These are phyloP conservation scores for Spheniscus humboldti DNA, from an alignment of 2,797 vertebrate genomes.

Conservation along the genomic window DNA sequence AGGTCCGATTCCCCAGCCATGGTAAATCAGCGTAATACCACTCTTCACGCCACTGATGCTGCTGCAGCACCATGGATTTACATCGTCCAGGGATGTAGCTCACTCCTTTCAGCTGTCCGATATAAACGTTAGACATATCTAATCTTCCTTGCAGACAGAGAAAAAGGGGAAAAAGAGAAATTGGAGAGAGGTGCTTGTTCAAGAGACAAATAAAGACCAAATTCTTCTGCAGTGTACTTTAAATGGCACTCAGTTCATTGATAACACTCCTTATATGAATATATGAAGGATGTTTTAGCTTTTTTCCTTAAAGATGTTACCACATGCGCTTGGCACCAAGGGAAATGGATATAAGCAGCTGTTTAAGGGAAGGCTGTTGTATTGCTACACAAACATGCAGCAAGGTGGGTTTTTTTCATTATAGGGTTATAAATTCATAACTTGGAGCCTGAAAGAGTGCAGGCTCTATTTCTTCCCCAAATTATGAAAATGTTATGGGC, in stretches of 20 bases:
- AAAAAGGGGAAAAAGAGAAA: background rate
- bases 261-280: background rate
- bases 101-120: background rate
- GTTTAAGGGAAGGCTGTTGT: background rate
- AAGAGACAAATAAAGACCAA: background rate
- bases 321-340: background rate
- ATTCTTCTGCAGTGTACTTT: background rate
- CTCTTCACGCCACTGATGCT: fast-evolving
- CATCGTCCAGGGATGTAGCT: background rate
- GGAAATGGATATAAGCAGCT: background rate
- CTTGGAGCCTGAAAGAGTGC: background rate
- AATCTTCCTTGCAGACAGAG: background rate
- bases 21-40: background rate
- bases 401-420: background rate
- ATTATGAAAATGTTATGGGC: background rate
- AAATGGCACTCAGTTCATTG: background rate
- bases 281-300: background rate
- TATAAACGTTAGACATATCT: background rate
- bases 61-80: background rate
- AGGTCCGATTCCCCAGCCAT: background rate
- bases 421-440: background rate
- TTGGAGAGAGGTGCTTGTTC: background rate
- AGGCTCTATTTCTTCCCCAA: background rate
- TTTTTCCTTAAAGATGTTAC: background rate
- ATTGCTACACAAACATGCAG: background rate